Evolutionary conservation across 1,140 invertebrate genomes (phyloP).

Genomic region (Laupala kohalensis): DNA sequence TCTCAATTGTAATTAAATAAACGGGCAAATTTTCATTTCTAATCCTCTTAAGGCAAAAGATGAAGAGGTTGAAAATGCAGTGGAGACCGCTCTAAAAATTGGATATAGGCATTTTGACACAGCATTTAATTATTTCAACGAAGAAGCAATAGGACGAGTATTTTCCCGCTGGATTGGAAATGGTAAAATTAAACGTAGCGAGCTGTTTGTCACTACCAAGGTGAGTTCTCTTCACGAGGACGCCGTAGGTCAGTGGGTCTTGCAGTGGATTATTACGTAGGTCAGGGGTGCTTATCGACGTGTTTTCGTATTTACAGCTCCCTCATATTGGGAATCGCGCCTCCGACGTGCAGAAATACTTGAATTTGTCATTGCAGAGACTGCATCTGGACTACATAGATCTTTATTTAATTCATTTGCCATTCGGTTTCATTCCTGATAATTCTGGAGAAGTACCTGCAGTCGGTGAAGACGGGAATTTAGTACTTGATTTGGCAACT

Average conservation of each 20-base stretch:
- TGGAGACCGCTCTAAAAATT: conserved; percentile 44
- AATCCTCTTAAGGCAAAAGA: conserved; percentile 41
- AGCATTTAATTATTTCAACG: conserved; percentile 69
- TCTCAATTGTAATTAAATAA: no score
- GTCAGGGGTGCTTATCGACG: neutral
- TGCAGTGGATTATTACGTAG: neutral
- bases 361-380: conserved; percentile 32
- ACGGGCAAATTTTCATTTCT: no score
- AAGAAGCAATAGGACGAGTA: conserved; percentile 60
- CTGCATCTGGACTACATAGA: conserved; percentile 52
- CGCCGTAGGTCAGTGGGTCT: neutral
- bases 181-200: conserved; percentile 53
- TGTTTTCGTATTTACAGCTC: conserved; percentile 9
- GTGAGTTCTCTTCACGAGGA: conserved; percentile 28
- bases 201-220: conserved; percentile 73
- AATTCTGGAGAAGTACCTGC: conserved; percentile 24
- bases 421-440: conserved; percentile 37
- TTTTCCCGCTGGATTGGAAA: conserved; percentile 57
- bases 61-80: conserved; percentile 51
- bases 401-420: conserved; percentile 55
- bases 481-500: conserved; percentile 25
- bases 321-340: conserved; percentile 16
- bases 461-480: conserved; percentile 27
- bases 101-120: conserved; percentile 72
- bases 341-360: conserved; percentile 9